Base-by-base conservation (phyloP, 1,140 invertebrate species). In the Dreissena rostriformis region DNA sequence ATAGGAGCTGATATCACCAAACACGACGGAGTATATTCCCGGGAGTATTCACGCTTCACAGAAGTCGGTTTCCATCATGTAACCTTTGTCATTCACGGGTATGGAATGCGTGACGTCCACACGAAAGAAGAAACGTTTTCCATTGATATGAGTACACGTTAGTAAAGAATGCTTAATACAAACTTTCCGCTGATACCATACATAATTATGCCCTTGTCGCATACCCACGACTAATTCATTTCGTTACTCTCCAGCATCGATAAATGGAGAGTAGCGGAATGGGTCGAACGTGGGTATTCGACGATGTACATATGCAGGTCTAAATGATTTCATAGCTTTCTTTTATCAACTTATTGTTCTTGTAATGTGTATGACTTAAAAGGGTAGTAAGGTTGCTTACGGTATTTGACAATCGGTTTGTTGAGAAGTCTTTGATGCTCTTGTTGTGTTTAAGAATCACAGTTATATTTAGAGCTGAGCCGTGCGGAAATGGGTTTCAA, bases 11-110 rank as follows among this genome's bases (percentile, higher is more conserved):
- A 96, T 91, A 93, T 96, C 15, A 95, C 94, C 22, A 94, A 94
- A 92, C 94, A 94, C 12, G 96, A 96, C 91, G 96, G 96, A 19
- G 93, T 96, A 19, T 96, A 96, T 89, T 95, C 95, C 0, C 92
- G 95, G 71, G 96, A 95, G 86, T 95, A 95, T 84, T 95, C 94
- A 28, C 91, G 94, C 39, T 89, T 91, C 19, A 81, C 85, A 2
- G 92, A 92, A 29, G 86, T 91, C 26, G 95, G 95, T 4, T 89
- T 91, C 4, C 95, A 95, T 75, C 86, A 86, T 28, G 80, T 92
- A 1, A 81, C 76, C 14, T 61, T 92, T 49, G 77, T 71, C 15
- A 53, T 84, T 11, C 51, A 29, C 8, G 81, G 67, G 11, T 51
- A 66, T 22, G 12, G 11, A 52, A 39, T 39, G 39, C 29, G 29